Evolutionary conservation across 2,888 invertebrate genomes (phyloP), one percentile per base, ranked within the genome.

Genomic region (Cremastinae sp.): DNA sequence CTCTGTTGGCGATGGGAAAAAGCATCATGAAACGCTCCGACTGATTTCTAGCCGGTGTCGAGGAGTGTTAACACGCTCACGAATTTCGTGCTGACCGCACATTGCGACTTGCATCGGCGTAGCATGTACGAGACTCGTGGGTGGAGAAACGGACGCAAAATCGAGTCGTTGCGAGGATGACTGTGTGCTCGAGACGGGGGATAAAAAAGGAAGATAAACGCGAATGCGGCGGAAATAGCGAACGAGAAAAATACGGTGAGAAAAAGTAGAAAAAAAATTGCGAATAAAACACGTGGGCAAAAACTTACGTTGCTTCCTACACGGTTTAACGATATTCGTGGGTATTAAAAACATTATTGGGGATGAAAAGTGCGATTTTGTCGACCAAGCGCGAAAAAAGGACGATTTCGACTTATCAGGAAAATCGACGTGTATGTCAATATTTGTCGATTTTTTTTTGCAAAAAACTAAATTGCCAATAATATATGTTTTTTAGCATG

Each of bases 51-150:
- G 47, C 8, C 37, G 55, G 49, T 65, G 49, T 51, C 56, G 58
- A 51, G 58, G 47, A 39, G 49, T 56, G 58, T 55, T 62, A 70
- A 64, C 55, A 35, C 62, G 55, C 45, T 64, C 62, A 47, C 56
- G 68, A 68, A 58, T 68, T 45, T 47, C 43, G 45, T 35, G 41
- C 43, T 58, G 72, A 70, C 59, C 70, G 47, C 53, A 53, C 49
- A 14, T 45, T 16, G 20, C 37, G 9, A 35, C 28, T 28, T 20
- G 28, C n/a, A 39, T 55, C 41, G 61, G 2, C 39, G 58, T 7
- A 53, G 37, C 20, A 55, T 14, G 59, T 45, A 47, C 16, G 35
- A 53, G 70, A 3, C 37, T 28, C 59, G 64, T 75, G 65, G 70
- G 74, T 51, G 47, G 55, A 62, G 16, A 16, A 28, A 37, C 20